A percentile compares a stretch with the other conserved stretches of the same genome.
These are phyloP conservation scores for Drosophila azteca DNA, from an alignment of 1,140 invertebrate genomes.

Conservation along the genomic window DNA sequence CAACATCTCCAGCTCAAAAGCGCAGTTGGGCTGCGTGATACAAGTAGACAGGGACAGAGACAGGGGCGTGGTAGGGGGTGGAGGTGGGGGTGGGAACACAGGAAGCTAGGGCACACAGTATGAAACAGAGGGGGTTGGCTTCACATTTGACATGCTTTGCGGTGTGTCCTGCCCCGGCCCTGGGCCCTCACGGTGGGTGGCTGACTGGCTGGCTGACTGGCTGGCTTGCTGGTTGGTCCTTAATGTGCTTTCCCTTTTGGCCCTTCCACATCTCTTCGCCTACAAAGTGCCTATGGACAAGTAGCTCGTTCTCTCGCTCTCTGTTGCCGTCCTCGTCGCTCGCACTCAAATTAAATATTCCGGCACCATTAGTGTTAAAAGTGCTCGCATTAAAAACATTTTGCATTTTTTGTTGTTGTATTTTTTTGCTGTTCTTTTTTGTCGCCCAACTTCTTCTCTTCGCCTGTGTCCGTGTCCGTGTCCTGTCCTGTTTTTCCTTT, in stretches of 20 bases:
- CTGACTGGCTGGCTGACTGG: constrained; percentile 12
- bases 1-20: constrained; percentile 75
- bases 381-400: constrained; percentile 60
- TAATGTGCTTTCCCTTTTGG: constrained; percentile 28
- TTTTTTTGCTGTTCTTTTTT: not conserved
- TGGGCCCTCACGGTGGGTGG: constrained; percentile 13
- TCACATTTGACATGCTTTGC: constrained; percentile 79
- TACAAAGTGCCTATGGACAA: too few species aligned
- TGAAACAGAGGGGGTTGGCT: constrained; percentile 19
- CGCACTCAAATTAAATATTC: constrained; percentile 49
- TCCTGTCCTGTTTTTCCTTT: not conserved
- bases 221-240: constrained; percentile 29
- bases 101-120: too few species aligned
- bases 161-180: constrained; percentile 31
- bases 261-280: not conserved
- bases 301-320: not conserved
- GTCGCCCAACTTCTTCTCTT: constrained; percentile 2
- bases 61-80: too few species aligned
- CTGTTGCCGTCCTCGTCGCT: constrained; percentile 6
- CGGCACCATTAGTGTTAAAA: constrained; percentile 64
- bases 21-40: constrained; percentile 24
- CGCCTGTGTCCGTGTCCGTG: not conserved
- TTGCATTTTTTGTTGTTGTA: constrained; percentile 45
- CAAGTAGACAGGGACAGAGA: not conserved
- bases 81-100: too few species aligned